phyloP scores from a whole-genome alignment of 2,797 vertebrate species.

The Lemur catta region DNA sequence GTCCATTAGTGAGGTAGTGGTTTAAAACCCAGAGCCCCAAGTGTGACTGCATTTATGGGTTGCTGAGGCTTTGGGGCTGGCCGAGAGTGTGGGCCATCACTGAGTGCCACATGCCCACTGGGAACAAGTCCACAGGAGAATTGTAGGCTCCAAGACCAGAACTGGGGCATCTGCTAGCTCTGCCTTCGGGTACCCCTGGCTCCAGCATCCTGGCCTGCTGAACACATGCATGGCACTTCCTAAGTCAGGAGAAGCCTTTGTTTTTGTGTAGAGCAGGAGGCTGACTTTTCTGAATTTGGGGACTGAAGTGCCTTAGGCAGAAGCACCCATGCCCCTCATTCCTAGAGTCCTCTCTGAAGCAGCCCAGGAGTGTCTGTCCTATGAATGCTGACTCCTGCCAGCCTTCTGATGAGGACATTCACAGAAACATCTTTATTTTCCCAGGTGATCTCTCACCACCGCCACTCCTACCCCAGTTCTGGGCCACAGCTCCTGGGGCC shows the following conservation, averaged over 20 bases:
- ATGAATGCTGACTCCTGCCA: not conserved
- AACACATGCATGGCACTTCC: fast-evolving
- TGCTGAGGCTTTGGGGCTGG: not conserved
- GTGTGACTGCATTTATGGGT: not conserved
- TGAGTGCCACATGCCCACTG: not conserved
- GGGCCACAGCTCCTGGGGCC: not conserved
- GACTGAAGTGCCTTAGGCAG: not conserved
- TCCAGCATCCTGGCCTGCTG: not conserved
- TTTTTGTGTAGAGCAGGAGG: not conserved
- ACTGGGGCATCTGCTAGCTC: not conserved
- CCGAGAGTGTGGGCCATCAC: not conserved
- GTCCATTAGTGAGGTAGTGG: not conserved
- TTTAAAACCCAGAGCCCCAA: not conserved
- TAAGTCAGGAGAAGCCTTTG: not conserved
- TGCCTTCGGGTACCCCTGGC: not conserved
- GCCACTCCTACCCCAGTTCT: not conserved
- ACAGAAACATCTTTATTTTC: constrained; percentile 25
- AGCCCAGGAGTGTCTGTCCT: not conserved
- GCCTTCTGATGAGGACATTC: not conserved
- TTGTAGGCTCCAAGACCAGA: not conserved
- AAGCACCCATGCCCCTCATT: not conserved
- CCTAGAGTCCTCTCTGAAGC: not conserved
- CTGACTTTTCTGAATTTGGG: not conserved
- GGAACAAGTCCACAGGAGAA: not conserved
- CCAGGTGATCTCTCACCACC: not conserved